Evolutionary conservation across 2,113 vertebrate species (phyloP), one percentile per base, ranked within the genome.

Genomic region (Periophthalmodon schlosseri): DNA sequence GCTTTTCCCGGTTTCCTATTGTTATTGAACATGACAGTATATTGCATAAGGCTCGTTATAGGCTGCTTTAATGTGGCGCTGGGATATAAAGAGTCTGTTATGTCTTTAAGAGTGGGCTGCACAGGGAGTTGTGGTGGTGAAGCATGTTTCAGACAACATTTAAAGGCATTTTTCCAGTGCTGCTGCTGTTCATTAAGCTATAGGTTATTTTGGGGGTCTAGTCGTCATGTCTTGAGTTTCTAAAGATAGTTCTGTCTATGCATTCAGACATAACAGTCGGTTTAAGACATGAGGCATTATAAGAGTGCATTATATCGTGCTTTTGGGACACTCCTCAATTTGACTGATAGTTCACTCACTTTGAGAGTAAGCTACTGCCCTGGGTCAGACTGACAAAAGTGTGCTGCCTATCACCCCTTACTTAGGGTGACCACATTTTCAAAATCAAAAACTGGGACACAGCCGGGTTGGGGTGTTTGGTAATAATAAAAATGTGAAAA

Each of bases 141-240:
- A 63, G 60, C 60, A 63, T 63, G 60, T 33, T 63, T 63, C 15
- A 34, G 14, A 18, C 60, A 63, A 63, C 60, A 63, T 63, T 33
- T 34, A 63, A 63, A 33, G 24, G 24, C 15, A 4, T 9, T 63
- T 63, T 63, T 63, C 28, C 28, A 34, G 60, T 16, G 60, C 34
- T 7, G 13, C 57, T 16, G 60, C 28, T 63, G 24, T 28, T 28
- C 57, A 60, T 60, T 5, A 60, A 15, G 57, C 24, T 60, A 15
- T 5, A 15, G 57, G 3, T 18, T 33, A 34, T 63, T 18, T 33
- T 13, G 15, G 15, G 6, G 2, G 28, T 33, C 14, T 24, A 5
- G 15, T 18, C 6, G 15, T 28, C 58, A 33, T 28, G 23, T 63
- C 28, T 63, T 16, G 0, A 12, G 21, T 60, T 60, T 60, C 23